Conservation (phyloP, 1,140 invertebrate genomes). For the Dryas iulia region DNA sequence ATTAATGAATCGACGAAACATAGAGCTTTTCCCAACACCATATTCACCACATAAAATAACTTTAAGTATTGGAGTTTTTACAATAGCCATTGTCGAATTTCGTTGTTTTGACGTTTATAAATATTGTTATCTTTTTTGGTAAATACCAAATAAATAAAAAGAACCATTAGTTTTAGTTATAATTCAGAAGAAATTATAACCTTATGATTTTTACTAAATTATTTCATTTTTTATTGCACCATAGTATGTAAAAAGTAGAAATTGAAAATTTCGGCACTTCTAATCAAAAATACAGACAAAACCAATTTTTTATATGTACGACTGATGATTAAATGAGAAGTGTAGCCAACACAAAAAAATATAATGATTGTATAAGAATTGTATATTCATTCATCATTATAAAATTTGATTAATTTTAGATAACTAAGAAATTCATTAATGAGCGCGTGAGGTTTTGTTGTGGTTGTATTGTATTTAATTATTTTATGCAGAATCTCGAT, state of each 20-base stretch:
- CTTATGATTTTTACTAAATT: neutral
- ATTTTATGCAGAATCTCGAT: too few species aligned
- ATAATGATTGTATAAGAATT: too few species aligned
- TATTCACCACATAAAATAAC: constrained; percentile 97
- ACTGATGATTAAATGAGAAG: too few species aligned
- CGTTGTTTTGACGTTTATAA: constrained; percentile 9
- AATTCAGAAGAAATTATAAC: neutral
- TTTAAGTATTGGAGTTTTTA: constrained; percentile 93
- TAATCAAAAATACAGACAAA: neutral
- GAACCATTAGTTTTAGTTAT: neutral
- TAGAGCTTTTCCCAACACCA: constrained; percentile 95
- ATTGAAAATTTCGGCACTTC: neutral
- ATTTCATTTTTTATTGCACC: neutral
- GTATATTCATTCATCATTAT: too few species aligned
- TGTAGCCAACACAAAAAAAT: too few species aligned
- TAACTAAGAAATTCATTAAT: too few species aligned
- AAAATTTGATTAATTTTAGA: too few species aligned
- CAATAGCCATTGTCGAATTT: constrained; percentile 84
- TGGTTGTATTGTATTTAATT: too few species aligned
- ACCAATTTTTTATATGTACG: too few species aligned
- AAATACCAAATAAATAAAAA: neutral
- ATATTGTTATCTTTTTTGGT: neutral
- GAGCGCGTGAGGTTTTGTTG: too few species aligned
- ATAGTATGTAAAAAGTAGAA: neutral
- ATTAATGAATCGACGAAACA: constrained; percentile 94